These are phyloP conservation scores for Tetanocera ferruginea DNA, from an alignment of 2,888 invertebrate species.

Conservation along the genomic window DNA sequence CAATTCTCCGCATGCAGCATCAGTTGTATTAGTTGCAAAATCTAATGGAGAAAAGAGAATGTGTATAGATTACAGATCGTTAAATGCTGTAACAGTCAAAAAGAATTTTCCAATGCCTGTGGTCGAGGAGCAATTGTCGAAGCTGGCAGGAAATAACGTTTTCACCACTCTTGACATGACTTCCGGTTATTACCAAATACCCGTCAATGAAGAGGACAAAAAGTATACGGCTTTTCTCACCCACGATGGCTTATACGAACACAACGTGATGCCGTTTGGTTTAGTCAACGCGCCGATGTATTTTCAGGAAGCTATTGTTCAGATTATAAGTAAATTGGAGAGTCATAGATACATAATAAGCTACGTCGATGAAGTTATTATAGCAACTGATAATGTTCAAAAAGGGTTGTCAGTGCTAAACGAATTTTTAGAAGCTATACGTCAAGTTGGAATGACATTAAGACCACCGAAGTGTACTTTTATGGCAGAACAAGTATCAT, in stretches of 20 bases:
- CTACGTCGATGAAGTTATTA: constrained; percentile 44
- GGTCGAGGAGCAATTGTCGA: constrained; percentile 45
- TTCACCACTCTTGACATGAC: constrained; percentile 47
- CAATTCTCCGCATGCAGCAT: constrained; percentile 43
- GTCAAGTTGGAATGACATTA: not conserved
- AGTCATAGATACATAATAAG: not conserved
- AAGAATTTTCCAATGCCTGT: constrained; percentile 47
- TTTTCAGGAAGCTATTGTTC: constrained; percentile 53
- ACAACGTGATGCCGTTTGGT: constrained; percentile 60
- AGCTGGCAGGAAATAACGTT: constrained; percentile 50
- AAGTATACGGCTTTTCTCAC: no score
- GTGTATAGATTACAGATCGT: constrained; percentile 43
- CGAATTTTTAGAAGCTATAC: not conserved
- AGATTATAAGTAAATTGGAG: not conserved
- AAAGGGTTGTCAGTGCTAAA: not conserved
- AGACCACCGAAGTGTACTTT: constrained; percentile 35
- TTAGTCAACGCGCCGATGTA: constrained; percentile 58
- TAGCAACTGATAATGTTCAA: constrained; percentile 16
- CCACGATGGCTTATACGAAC: no score
- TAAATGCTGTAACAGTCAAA: constrained; percentile 45
- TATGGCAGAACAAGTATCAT: constrained; percentile 39
- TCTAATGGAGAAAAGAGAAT: constrained; percentile 41
- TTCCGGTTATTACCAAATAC: constrained; percentile 54
- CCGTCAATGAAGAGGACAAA: no score
- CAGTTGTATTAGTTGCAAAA: constrained; percentile 42